phyloP scores from a whole-genome alignment of 53 echinoderm and acorn worm species.

The Actinopyga echinites region DNA sequence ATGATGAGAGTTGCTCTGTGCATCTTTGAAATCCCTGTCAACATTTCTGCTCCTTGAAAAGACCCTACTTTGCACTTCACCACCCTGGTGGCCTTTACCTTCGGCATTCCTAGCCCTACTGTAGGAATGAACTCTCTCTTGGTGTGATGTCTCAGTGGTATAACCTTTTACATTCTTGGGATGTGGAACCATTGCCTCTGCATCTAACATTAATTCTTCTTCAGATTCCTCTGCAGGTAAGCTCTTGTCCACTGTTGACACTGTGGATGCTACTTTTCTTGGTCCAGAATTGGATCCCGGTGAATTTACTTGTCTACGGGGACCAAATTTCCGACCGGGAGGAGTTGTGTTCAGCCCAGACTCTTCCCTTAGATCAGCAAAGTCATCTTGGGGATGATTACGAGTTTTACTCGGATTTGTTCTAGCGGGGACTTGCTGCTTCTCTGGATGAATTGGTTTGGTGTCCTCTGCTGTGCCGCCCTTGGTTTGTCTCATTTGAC shows the following conservation, averaged over 20 bases:
- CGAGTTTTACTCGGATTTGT: slow-evolving; percentile 6
- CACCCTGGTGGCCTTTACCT: neutral
- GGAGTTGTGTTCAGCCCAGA: neutral
- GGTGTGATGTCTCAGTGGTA: no score
- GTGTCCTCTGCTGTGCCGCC: slow-evolving; percentile 38
- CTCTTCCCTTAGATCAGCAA: neutral
- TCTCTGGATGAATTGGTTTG: slow-evolving; percentile 23
- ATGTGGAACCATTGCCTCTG: neutral
- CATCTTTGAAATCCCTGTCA: neutral
- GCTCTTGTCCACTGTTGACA: neutral
- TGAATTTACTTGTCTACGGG: neutral
- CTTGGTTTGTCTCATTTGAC: slow-evolving; percentile 3
- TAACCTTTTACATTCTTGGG: neutral
- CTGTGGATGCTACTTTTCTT: neutral
- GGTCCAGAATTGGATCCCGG: neutral
- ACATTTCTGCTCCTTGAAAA: slow-evolving; percentile 16
- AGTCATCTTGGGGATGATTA: neutral
- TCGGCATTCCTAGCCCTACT: neutral
- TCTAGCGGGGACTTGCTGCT: neutral
- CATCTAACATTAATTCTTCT: slow-evolving; percentile 4
- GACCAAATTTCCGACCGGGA: slow-evolving; percentile 22
- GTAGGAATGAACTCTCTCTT: no score
- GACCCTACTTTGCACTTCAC: slow-evolving; percentile 17
- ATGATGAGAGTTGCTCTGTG: neutral
- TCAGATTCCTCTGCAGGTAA: neutral